phyloP scores from a whole-genome alignment of 1,140 invertebrate species.

The Venturia canescens region DNA sequence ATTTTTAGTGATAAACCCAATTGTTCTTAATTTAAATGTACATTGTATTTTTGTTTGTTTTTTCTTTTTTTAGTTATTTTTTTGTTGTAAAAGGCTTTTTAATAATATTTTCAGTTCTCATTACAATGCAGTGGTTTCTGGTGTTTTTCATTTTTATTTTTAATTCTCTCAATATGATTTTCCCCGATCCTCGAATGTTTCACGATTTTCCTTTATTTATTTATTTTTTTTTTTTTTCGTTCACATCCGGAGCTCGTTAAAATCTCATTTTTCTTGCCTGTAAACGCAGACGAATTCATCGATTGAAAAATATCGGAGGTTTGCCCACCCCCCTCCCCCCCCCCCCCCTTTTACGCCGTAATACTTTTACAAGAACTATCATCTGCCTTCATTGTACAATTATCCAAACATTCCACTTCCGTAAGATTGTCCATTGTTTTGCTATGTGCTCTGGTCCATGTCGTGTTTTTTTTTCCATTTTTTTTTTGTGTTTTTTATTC shows the following conservation, averaged over 20 bases:
- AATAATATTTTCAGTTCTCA: slow-evolving; percentile 79
- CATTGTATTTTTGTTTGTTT: slow-evolving; percentile 78
- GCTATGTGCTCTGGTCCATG: background rate
- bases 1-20: slow-evolving; percentile 74
- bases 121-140: slow-evolving; percentile 69
- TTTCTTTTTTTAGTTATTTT: slow-evolving; percentile 77
- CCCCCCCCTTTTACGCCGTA: too few species aligned
- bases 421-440: background rate
- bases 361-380: background rate
- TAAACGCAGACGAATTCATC: background rate
- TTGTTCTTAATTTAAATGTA: slow-evolving; percentile 79
- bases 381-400: slow-evolving; percentile 10
- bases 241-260: background rate
- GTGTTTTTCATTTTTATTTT: slow-evolving; percentile 61
- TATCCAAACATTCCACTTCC: slow-evolving; percentile 13
- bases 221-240: background rate
- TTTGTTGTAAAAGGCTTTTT: slow-evolving; percentile 79
- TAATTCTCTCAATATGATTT: slow-evolving; percentile 47
- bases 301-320: background rate
- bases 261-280: background rate
- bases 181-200: background rate
- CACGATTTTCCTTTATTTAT: background rate
- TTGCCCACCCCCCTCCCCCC: too few species aligned
- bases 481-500: background rate
- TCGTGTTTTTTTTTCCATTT: background rate